Base-by-base conservation (phyloP, 2,113 vertebrate species). In the Lanius ludovicianus region DNA sequence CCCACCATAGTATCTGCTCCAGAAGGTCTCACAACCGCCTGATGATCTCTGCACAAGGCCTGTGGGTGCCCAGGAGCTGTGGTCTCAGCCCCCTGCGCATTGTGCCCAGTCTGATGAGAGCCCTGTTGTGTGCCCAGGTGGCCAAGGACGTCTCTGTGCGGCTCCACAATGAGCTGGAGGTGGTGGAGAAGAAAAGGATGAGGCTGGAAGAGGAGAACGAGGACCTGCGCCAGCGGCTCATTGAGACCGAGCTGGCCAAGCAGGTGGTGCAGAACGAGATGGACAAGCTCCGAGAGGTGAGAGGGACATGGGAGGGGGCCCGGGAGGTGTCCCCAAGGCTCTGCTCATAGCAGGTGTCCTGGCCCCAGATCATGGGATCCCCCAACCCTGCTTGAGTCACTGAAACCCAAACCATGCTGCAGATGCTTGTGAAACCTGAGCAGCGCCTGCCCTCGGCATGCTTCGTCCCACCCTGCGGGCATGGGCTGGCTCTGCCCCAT, bases 101-200 rank as follows among this genome's bases (percentile, higher is more conserved):
- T 11, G 20, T 14, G 4, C 52, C 31, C 69, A 25, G 55, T 14
- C 35, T 30, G 33, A 3, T 37, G 52, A 23, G 67, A 52, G n/a
- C n/a, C 37, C 53, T 1, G 1, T 12, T 56, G 60, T 91, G 53
- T 87, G 50, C 71, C 44, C 96, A 99, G 99, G 99, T 99, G 97
- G 99, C 99, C 31, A 99, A 99, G 94, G 99, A 99, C 7, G 99
- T 99, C 59, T 99, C 99, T 4, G 98, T 99, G 92, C 98, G 99
- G 75, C 98, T 99, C 82, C 99, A 99, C 97, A 99, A 98, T 35
- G 99, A 99, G 97, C 98, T 99, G 88, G 99, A 99, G 94, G 97
- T 90, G 0, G 98, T 99, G 91, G 99, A 99, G 96, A 99, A 99
- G 98, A 99, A 99, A 88, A 98, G 99, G 95, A 98, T 97, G 19